Evolutionary conservation across 2,797 vertebrate species (phyloP).

Genomic region (Platalea minor): DNA sequence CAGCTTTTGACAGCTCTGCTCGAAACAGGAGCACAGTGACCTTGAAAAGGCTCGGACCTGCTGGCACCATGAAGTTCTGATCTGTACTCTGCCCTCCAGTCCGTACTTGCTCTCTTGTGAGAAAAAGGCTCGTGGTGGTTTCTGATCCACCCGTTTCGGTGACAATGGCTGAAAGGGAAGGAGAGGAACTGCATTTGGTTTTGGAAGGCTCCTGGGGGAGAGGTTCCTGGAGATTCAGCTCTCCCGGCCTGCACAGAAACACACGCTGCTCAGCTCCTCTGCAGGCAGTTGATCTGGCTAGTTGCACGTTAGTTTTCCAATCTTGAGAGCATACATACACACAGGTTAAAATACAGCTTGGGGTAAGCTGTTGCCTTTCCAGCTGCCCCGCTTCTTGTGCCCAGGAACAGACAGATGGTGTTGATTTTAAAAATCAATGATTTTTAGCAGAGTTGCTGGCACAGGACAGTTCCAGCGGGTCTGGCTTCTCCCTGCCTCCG

Average conservation of each 20-base stretch:
- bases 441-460: not conserved
- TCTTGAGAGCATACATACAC: not conserved
- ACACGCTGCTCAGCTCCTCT: fast-evolving
- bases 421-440: not conserved
- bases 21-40: not conserved
- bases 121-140: not conserved
- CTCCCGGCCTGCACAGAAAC: fast-evolving
- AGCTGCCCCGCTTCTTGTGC: not conserved
- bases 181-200: not conserved
- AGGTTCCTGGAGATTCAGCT: not conserved
- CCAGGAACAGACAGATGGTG: not conserved
- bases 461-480: not conserved
- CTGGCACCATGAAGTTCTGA: not conserved
- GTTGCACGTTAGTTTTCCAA: not conserved
- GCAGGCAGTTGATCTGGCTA: not conserved
- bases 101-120: not conserved
- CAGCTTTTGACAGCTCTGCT: not conserved
- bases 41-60: not conserved
- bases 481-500: not conserved
- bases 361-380: not conserved
- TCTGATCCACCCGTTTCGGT: not conserved
- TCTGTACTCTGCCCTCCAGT: not conserved
- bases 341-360: not conserved
- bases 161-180: not conserved
- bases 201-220: not conserved